Base-by-base conservation (phyloP, 1,140 invertebrate species). In the Platyscapa corneri region DNA sequence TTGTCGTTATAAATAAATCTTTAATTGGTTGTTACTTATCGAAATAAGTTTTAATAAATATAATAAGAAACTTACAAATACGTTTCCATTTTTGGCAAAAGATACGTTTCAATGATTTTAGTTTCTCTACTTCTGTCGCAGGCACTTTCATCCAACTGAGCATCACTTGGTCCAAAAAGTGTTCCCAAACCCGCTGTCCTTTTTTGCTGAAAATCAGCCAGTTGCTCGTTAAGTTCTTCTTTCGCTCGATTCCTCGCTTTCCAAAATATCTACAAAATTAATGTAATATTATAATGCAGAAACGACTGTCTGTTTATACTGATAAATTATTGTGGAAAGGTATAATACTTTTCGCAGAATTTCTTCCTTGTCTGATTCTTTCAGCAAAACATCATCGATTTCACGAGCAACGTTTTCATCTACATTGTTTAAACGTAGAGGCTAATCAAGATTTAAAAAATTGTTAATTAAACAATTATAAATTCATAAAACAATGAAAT, bases 191-290 rank as follows among this genome's bases (percentile, higher is more conserved):
- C 98, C 46, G 98, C 96, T 49, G 96, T 97, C 87, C 97, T 93
- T 92, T 98, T 99, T 79, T 96, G 95, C 90, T 98, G 96, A 93
- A 99, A 99, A 93, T 99, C 98, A 67, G 95, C 95, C 53, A 99
- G 93, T 90, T 98, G 97, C 89, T 97, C 96, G 84, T 96, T 96
- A 46, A 99, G 94, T 90, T 98, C 96, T 87, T 98, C 97, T 91
- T 97, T 97, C 23, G 98, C 97, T 88, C 96, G 95, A 81, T 94
- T 94, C 64, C 98, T 94, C 46, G 97, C 97, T 91, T 98, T 97
- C 92, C 96, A 96, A 92, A 99, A 99, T 86, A 97, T 94, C 94
- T 95, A 82, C 53, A 42, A 77, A 84, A 87, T 88, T 60, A 72
- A 75, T 64, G 85, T 64, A 53, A 53, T 10, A 87, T 65, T 23